phyloP scores from a whole-genome alignment of 2,797 vertebrate genomes.

The Sebastes diaconus region DNA sequence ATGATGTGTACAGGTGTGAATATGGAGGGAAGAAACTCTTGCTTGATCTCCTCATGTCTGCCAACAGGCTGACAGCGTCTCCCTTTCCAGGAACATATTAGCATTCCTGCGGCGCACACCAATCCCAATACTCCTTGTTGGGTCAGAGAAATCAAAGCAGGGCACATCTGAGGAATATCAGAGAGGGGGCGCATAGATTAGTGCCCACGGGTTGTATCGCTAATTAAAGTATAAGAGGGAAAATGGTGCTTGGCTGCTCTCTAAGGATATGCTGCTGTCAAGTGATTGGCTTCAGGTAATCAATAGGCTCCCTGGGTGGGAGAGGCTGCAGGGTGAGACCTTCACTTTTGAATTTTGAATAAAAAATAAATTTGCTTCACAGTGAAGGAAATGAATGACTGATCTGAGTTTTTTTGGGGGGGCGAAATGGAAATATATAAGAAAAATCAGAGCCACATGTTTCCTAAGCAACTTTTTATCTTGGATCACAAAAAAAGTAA shows the following conservation, averaged over 20 bases:
- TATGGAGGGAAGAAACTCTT: slow-evolving; percentile 52
- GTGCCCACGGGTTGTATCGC: slow-evolving; percentile 75
- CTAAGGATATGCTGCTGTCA: slow-evolving; percentile 60
- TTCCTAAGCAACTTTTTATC: not conserved
- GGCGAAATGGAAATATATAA: not conserved
- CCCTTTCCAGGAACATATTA: slow-evolving; percentile 72
- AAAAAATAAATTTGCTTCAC: slow-evolving; percentile 61
- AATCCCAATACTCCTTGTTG: slow-evolving; percentile 75
- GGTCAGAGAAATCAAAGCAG: slow-evolving; percentile 85
- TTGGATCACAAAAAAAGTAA: not conserved
- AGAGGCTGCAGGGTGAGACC: slow-evolving; percentile 2
- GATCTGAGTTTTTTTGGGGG: slow-evolving; percentile 19
- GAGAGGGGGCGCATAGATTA: slow-evolving; percentile 81
- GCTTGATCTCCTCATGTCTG: slow-evolving; percentile 68
- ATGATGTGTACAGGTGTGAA: slow-evolving; percentile 64
- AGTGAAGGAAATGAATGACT: slow-evolving; percentile 53
- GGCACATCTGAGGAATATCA: slow-evolving; percentile 84
- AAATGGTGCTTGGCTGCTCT: slow-evolving; percentile 74
- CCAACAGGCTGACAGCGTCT: slow-evolving; percentile 60
- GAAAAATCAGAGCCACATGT: not conserved
- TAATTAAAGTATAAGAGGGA: slow-evolving; percentile 82
- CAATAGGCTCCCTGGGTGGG: slow-evolving; percentile 70
- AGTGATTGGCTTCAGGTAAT: slow-evolving; percentile 82
- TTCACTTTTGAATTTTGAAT: slow-evolving; percentile 58
- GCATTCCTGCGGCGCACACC: slow-evolving; percentile 72